Conservation (phyloP, 2,888 invertebrate species). For the Limenitis camilla region DNA sequence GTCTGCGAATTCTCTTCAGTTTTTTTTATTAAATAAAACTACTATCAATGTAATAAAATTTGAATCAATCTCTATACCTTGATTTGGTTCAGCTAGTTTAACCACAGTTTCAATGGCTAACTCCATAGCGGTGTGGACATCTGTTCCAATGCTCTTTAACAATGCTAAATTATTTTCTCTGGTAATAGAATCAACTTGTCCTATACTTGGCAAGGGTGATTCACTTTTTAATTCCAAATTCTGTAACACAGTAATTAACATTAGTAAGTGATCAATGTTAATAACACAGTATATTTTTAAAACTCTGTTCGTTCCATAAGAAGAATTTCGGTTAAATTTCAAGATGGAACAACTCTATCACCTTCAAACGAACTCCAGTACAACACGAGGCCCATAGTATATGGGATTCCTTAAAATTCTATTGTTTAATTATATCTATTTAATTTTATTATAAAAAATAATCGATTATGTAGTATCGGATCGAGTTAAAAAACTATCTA, state of each 20-base stretch:
- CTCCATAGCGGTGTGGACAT: conserved; percentile 35
- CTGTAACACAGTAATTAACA: conserved; percentile 20
- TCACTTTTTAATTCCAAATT: conserved; percentile 21
- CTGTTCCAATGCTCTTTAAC: conserved; percentile 36
- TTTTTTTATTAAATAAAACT: no score
- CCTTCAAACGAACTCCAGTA: no score
- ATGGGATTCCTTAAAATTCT: no score
- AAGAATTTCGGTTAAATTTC: no score
- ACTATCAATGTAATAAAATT: neutral
- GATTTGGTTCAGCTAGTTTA: conserved; percentile 26
- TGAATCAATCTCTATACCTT: conserved; percentile 21
- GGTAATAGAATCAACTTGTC: conserved; percentile 38
- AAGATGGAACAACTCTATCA: no score
- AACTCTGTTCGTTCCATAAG: no score
- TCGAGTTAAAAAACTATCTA: no score
- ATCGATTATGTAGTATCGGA: no score
- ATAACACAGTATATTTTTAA: neutral
- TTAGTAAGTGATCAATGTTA: neutral
- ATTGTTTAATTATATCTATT: no score
- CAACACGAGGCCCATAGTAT: no score
- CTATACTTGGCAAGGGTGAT: conserved; percentile 24
- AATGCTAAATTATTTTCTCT: conserved; percentile 42
- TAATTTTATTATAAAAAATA: no score
- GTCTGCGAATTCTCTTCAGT: no score
- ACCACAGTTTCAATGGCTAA: conserved; percentile 32